A percentile compares a stretch with the other conserved stretches of the same genome.
These are phyloP conservation scores for Xanthostigma xanthostigma DNA, from an alignment of 2,888 invertebrate genomes.

Conservation along the genomic window DNA sequence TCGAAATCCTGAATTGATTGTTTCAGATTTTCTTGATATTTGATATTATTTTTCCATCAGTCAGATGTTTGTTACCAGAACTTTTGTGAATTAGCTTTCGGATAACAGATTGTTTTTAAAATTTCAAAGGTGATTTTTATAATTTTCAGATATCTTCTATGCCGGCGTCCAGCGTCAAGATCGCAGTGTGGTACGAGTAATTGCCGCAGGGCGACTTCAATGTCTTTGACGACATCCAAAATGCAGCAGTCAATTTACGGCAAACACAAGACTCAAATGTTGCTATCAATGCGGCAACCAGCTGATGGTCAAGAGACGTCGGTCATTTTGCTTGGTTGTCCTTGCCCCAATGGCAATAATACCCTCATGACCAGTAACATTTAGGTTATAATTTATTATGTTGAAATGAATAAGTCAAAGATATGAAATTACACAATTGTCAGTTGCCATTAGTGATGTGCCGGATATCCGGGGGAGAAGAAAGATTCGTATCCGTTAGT, in stretches of 20 bases:
- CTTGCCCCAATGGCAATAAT: too few species aligned
- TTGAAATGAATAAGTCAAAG: too few species aligned
- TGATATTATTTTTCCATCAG: neutral
- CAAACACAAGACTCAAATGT: neutral
- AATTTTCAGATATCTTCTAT: constrained; percentile 1
- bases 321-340: neutral
- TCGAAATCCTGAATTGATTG: too few species aligned
- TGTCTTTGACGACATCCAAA: constrained; percentile 1
- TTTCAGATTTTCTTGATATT: neutral
- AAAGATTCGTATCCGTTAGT: too few species aligned
- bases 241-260: neutral
- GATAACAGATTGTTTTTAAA: too few species aligned
- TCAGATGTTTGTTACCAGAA: neutral
- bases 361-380: too few species aligned
- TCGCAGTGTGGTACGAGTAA: neutral
- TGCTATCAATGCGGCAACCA: neutral
- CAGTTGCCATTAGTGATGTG: too few species aligned
- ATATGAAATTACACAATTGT: too few species aligned
- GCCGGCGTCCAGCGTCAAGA: neutral
- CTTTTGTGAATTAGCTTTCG: neutral
- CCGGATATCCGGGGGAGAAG: too few species aligned
- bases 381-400: too few species aligned
- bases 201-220: constrained; percentile 1
- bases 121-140: too few species aligned
- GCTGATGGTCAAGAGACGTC: neutral